These are phyloP conservation scores for Anoplophora glabripennis DNA, from an alignment of 1,140 invertebrate species.

Conservation along the genomic window DNA sequence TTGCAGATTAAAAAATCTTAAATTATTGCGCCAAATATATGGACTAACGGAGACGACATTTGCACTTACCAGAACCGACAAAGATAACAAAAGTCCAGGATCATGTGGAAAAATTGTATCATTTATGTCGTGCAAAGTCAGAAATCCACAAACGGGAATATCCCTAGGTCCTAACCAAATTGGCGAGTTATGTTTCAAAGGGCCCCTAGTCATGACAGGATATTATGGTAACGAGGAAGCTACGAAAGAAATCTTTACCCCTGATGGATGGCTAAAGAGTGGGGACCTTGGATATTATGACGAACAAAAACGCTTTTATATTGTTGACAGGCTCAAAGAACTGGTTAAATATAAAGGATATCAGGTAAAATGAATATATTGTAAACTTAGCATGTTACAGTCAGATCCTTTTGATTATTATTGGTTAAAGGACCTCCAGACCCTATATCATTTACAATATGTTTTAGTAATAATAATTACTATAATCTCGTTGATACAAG, in stretches of 20 bases:
- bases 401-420: neutral
- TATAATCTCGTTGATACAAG: neutral
- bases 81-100: conserved; percentile 50
- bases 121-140: conserved; percentile 58
- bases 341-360: conserved; percentile 82
- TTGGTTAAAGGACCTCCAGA: neutral
- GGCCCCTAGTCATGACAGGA: conserved; percentile 61
- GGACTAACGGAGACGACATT: conserved; percentile 66
- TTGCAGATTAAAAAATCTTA: too few relatives aligned
- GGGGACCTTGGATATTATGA: conserved; percentile 81
- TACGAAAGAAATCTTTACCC: conserved; percentile 65
- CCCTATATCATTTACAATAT: neutral
- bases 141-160: conserved; percentile 61
- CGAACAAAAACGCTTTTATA: conserved; percentile 66
- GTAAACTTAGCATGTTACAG: neutral
- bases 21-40: too few relatives aligned
- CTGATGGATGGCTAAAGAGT: conserved; percentile 76
- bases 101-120: conserved; percentile 57
- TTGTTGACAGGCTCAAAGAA: conserved; percentile 85
- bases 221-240: conserved; percentile 69
- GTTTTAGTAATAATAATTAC: neutral
- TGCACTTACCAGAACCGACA: conserved; percentile 34
- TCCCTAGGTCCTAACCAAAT: conserved; percentile 57
- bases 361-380: conserved; percentile 52
- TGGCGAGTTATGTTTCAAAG: conserved; percentile 70